Evolutionary conservation across 2,113 vertebrate species (phyloP).

Genomic region (Callipepla californica): DNA sequence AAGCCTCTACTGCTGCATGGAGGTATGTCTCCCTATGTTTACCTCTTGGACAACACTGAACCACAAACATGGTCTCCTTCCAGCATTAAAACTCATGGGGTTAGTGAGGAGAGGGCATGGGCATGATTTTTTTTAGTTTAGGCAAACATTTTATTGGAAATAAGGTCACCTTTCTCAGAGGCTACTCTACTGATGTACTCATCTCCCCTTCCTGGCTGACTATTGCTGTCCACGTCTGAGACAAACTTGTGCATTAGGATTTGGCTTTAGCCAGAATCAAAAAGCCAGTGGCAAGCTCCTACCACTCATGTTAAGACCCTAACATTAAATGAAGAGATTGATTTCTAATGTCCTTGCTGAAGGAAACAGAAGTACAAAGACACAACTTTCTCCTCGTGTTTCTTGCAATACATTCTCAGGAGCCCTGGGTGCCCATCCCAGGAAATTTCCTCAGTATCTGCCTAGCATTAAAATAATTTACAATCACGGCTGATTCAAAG

Average conservation of each 20-base stretch:
- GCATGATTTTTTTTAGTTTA: background rate
- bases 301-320: background rate
- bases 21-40: background rate
- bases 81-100: accelerated
- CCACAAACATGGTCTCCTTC: background rate
- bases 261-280: background rate
- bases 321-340: background rate
- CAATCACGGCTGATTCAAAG: slow-evolving; percentile 8
- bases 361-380: background rate
- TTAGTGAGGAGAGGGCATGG: too few relatives aligned
- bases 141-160: background rate
- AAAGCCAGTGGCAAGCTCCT: background rate
- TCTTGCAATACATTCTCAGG: background rate
- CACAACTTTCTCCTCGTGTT: background rate
- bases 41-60: background rate
- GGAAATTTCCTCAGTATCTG: background rate
- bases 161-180: background rate
- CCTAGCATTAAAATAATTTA: slow-evolving; percentile 23
- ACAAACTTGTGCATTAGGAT: background rate
- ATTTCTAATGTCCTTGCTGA: background rate
- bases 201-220: background rate
- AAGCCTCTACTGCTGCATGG: background rate
- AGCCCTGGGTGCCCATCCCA: background rate
- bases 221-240: background rate
- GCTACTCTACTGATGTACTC: background rate